Base-by-base conservation (phyloP, 2,888 invertebrate species). In the Metallyticus violacea region DNA sequence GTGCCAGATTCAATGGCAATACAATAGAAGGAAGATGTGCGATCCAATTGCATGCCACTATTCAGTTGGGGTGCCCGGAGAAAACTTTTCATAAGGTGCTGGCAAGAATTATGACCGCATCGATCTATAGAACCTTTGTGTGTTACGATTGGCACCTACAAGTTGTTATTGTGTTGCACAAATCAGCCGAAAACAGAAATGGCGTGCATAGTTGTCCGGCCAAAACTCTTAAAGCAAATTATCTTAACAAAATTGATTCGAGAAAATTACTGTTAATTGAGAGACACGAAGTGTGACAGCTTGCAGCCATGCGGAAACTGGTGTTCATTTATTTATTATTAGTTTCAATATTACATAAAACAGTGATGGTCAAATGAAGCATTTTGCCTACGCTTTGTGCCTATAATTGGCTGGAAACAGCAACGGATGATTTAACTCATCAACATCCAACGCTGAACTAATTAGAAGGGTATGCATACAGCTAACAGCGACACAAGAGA, bases 381-480 rank as follows among this genome's bases (percentile, higher is more conserved):
- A 22, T 62, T 62, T 62, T 62, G 40, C 3, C 40, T 62, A 62
- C 40, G 40, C 82, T 62, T 76, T 76, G 82, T 76, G 15, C 26
- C 7, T 9, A 76, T 82, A 82, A 82, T 82, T 82, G 40, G 82
- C 26, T 82, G 82, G 76, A 82, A 82, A 82, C 76, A 76, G 76
- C 62, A 82, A 82, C 82, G 40, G 30, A 81, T 81, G 81, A 81
- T 81, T 81, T 81, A 81, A 81, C 81, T 22, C 40, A 22, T 82
- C 82, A 30, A 6, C 25, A 27, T 81, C 29, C 25, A 7, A 15
- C 22, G 40, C 40, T 62, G 40, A 62, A 6, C 2, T 62, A 62
- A 62, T 62, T 15, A 62, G 15, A 62, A 22, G 40, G 15, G 40
- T 62, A 4, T 3, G 40, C 6, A 22, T 62, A 15, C 9, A 62